Evolutionary conservation across 2,113 vertebrate species (phyloP).

Genomic region (Hippocampus barbouri): DNA sequence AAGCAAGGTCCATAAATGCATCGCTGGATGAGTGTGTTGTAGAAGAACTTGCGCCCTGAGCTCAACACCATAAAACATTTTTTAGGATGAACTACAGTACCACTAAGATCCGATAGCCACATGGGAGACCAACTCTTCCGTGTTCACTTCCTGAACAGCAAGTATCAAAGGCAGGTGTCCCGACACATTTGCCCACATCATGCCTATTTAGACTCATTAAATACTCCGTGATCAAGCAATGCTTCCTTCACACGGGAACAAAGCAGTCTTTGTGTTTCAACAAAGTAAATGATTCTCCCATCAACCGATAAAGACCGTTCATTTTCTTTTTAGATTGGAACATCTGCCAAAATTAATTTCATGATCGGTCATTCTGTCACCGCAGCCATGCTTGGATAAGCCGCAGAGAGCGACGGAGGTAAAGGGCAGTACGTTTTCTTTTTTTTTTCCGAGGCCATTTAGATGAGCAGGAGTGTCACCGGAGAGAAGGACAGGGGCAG

Average conservation of each 20-base stretch:
- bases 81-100: background rate
- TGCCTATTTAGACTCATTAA: background rate
- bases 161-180: background rate
- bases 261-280: slow-evolving; percentile 35
- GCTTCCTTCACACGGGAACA: background rate
- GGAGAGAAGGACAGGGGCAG: slow-evolving; percentile 48
- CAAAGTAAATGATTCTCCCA: slow-evolving; percentile 53
- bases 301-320: slow-evolving; percentile 48
- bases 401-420: slow-evolving; percentile 35
- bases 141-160: background rate
- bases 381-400: slow-evolving; percentile 43
- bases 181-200: background rate
- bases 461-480: slow-evolving; percentile 54
- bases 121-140: background rate
- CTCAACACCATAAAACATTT: background rate
- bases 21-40: background rate
- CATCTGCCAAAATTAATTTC: slow-evolving; percentile 54
- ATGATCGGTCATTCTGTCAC: slow-evolving; percentile 40
- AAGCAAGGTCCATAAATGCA: background rate
- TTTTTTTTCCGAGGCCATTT: slow-evolving; percentile 38
- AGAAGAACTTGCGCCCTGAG: background rate
- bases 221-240: background rate
- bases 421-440: slow-evolving; percentile 51
- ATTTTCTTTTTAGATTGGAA: slow-evolving; percentile 54
- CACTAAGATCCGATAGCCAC: background rate